These are phyloP conservation scores for Lucilia sericata DNA, from an alignment of 1,140 invertebrate species.

Conservation along the genomic window DNA sequence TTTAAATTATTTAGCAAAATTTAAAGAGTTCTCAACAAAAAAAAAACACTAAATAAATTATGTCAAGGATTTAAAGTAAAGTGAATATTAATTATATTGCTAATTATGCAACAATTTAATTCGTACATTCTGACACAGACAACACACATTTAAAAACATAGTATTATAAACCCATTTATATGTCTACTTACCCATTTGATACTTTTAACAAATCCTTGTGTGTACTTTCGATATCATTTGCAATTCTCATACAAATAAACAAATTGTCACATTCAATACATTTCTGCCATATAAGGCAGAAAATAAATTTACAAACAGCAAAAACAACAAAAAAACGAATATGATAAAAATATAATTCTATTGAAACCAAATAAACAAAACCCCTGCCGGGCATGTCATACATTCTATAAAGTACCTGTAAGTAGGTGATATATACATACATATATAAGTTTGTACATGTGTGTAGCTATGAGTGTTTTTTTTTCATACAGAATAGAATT, in stretches of 20 bases:
- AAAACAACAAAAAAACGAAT: not conserved
- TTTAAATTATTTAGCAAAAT: too few relatives aligned
- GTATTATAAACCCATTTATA: not conserved
- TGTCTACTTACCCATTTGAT: not conserved
- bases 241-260: slow-evolving; percentile 27
- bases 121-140: too few relatives aligned
- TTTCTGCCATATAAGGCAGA: not conserved
- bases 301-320: too few relatives aligned
- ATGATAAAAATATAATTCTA: not conserved
- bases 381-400: not conserved
- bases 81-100: slow-evolving; percentile 4
- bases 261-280: slow-evolving; percentile 39
- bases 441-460: too few relatives aligned
- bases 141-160: not conserved
- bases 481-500: too few relatives aligned
- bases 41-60: not conserved
- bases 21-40: too few relatives aligned
- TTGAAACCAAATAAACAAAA: slow-evolving; percentile 1
- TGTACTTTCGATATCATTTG: slow-evolving; percentile 36
- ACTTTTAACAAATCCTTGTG: slow-evolving; percentile 15
- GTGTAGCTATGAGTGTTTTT: too few relatives aligned
- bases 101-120: slow-evolving; percentile 32
- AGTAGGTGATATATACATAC: too few relatives aligned
- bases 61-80: slow-evolving; percentile 35
- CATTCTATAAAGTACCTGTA: not conserved